Base-by-base conservation (phyloP, 2,113 vertebrate species). In the Cryptoleucopteryx plumbea region DNA sequence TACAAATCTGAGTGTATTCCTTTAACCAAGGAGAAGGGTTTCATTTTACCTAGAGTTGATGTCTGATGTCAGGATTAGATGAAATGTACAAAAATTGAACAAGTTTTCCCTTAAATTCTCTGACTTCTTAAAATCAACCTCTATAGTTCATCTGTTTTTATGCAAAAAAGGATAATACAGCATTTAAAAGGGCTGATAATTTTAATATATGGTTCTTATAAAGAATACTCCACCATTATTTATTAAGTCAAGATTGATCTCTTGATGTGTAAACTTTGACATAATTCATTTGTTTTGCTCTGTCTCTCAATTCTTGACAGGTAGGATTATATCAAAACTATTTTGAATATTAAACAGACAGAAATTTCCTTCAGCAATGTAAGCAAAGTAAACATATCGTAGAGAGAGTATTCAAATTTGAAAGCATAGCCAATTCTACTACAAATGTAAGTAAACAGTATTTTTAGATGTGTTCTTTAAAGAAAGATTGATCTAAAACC, bases 271-370 rank as follows among this genome's bases (percentile, higher is more conserved):
- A 68, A 86, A 47, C 18, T 88, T 90, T 86, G 78, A 56, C 32
- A 70, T 91, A 78, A 38, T 55, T 77, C 3, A 61, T 56, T 84
- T 79, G 75, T 19, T 92, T 85, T 73, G 80, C 32, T 81, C 13
- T 62, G 58, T 81, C 45, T 58, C 59, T 83, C 42, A 40, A 20
- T 74, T 58, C 81, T 84, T 92, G 62, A 67, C 42, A 95, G 53
- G 70, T 22, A 83, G 11, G 27, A 61, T 87, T 94, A 16, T 47
- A 95, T 81, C 83, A 95, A 91, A 94, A 43, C 23, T 82, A 71
- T 67, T 89, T 65, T 72, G 36, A 96, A 93, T 92, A 88, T 47
- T 78, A 94, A 73, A 72, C 32, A 92, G 92, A 92, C 38, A 90
- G 56, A 93, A 71, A 29, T 91, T 72, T 95, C 48, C 74, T 87